Evolutionary conservation across 2,888 invertebrate species (phyloP), one percentile per base, ranked within the genome.

Genomic region (Exocentrus adspersus): DNA sequence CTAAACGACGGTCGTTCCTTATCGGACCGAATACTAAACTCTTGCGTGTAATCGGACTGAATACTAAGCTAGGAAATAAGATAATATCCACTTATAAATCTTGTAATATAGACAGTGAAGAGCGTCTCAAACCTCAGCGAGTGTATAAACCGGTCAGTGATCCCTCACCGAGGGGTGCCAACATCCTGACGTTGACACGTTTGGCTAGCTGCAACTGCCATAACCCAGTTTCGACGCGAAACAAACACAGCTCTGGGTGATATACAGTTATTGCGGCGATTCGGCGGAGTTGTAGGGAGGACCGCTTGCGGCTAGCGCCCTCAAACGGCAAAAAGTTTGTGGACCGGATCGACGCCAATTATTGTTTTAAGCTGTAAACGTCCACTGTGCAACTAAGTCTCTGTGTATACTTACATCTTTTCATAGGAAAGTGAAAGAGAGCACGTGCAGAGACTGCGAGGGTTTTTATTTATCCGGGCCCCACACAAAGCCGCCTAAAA

Each of bases 111-210:
- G 7, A 3, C 24, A 24, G 24, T 24, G 4, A 3, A 7, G 24
- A 24, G 7, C 7, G 24, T 24, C 7, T 3, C 7, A 24, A 24
- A 5, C 24, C 14, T 37, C 12, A 0, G 37, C 37, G 12, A 37
- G 37, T 37, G 37, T 37, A 37, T 37, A 37, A 37, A n/a, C n/a
- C 37, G 37, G 37, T 37, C 37, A 37, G n/a, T 37, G 37, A 37
- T 37, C 37, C 37, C 12, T 12, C 12, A n/a, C 37, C 12, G 1
- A n/a, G 1, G 12, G 37, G 14, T 37, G 37, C 12, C 37, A n/a
- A 14, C 37, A 37, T 37, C 37, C 37, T 37, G 37, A 5, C 10
- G 37, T 37, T 37, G 37, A 37, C 37, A 37, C 37, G 37, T 37
- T 37, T 37, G 37, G 37, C 37, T 14, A 24, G 12, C n/a, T 14